Evolutionary conservation across 1,140 invertebrate genomes (phyloP), one percentile per base, ranked within the genome.

Genomic region (Drosophila ercepeae): DNA sequence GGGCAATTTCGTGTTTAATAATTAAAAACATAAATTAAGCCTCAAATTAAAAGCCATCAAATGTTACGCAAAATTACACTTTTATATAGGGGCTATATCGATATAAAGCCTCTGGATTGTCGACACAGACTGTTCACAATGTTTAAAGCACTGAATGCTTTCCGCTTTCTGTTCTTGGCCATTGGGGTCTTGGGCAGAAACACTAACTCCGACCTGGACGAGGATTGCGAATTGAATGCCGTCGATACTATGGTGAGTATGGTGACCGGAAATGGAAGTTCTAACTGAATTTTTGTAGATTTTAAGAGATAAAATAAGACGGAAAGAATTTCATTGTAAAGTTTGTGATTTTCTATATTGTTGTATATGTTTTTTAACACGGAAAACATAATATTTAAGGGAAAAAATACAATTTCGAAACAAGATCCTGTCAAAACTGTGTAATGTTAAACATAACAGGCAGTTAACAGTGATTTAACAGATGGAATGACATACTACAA

Each of bases 11-110:
- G 53, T 41, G 2, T 13, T 18, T 16, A 54, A 42, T 71, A 84
- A 84, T 83, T 83, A 65, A 73, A 54, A 86, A 51, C 49, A 48
- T 64, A 73, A 86, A 86, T 86, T 48, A 76, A 42, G 63, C 76
- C 45, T n/a, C 58, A 77, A 76, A 86, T 86, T 86, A 73, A 86
- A 86, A 73, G 32, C 52, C 34, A 69, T 81, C 36, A 59, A 70
- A 81, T 48, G 55, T 88, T 70, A 77, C 73, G 81, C 59, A 51
- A 69, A 88, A 86, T 86, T 88, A 86, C 39, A 1, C 60, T 14
- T 11, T 3, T 13, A 23, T 13, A 23, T 34, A 39, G 32, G 7
- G 9, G n/a, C 14, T 34, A 18, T 1, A 36, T 19, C 27, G 11
- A 6, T 79, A 79, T 78, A 78, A 78, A 79, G 55, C 49, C 27